Conservation (phyloP, 2,888 invertebrate genomes). For the Heliothis peltigera region DNA sequence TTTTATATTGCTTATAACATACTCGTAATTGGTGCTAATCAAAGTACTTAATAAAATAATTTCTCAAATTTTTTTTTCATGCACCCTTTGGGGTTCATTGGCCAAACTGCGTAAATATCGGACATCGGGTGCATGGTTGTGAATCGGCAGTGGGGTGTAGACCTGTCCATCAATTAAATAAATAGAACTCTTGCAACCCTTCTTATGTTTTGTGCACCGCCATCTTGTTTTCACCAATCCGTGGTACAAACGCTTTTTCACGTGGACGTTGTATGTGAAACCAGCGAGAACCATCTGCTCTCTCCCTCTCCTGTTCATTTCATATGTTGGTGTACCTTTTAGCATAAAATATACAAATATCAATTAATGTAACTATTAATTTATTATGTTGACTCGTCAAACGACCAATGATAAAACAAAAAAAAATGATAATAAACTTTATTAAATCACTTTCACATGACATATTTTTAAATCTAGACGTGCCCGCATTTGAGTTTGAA, state of each 20-base stretch:
- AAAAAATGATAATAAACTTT: too few species aligned
- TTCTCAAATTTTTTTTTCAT: too few species aligned
- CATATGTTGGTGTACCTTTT: conserved; percentile 35
- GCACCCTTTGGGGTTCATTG: too few species aligned
- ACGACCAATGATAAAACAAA: too few species aligned
- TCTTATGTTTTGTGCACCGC: conserved; percentile 49
- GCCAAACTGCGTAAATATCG: too few species aligned
- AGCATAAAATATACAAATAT: conserved; percentile 12
- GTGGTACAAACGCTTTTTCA: neutral
- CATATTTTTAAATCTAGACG: too few species aligned
- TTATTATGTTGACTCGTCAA: too few species aligned
- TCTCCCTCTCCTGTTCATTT: conserved; percentile 42
- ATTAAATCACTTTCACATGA: neutral
- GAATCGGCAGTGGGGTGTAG: conserved; percentile 12
- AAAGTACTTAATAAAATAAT: too few species aligned
- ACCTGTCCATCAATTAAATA: conserved; percentile 28
- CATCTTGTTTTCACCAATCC: conserved; percentile 44
- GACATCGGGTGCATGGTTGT: conserved; percentile 38
- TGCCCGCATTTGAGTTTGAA: too few species aligned
- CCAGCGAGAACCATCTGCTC: conserved; percentile 39
- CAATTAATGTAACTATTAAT: neutral
- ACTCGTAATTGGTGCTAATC: too few species aligned
- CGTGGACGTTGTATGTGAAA: conserved; percentile 46
- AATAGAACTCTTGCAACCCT: conserved; percentile 40
- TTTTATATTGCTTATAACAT: too few species aligned